Evolutionary conservation across 2,797 vertebrate genomes (phyloP).

Genomic region (Bradypus variegatus): DNA sequence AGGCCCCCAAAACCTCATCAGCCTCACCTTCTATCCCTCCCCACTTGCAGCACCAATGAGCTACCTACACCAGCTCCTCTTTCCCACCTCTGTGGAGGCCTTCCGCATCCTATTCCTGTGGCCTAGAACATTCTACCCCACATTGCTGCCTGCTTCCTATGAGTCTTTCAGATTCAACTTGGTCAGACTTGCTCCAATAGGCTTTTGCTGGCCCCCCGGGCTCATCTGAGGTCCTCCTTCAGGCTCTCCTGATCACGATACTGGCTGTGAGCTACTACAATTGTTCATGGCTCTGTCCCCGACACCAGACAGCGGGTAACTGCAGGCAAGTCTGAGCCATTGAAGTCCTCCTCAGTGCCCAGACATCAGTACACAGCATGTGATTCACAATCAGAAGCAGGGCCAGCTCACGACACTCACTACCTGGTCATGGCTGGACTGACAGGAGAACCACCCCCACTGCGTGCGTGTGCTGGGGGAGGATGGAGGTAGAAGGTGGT

Average conservation of each 20-base stretch:
- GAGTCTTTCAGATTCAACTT: background rate
- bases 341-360: background rate
- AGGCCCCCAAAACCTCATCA: background rate
- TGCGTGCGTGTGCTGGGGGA: background rate
- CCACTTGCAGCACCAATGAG: background rate
- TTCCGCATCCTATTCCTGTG: fast-evolving
- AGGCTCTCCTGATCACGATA: fast-evolving
- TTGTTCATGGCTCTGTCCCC: background rate
- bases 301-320: background rate
- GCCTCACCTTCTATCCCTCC: background rate
- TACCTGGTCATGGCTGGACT: background rate
- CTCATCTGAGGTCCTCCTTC: background rate
- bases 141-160: background rate
- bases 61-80: fast-evolving
- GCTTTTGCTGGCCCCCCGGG: background rate
- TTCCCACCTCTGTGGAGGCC: background rate
- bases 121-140: background rate
- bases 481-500: background rate
- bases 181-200: background rate
- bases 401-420: background rate
- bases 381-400: background rate
- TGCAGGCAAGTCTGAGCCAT: background rate
- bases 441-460: background rate
- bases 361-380: background rate
- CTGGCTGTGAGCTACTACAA: background rate